A percentile compares a stretch with the other conserved stretches of the same genome.
Evolutionary conservation across 2,888 invertebrate species (phyloP).

Genomic region (Erebia aethiops): DNA sequence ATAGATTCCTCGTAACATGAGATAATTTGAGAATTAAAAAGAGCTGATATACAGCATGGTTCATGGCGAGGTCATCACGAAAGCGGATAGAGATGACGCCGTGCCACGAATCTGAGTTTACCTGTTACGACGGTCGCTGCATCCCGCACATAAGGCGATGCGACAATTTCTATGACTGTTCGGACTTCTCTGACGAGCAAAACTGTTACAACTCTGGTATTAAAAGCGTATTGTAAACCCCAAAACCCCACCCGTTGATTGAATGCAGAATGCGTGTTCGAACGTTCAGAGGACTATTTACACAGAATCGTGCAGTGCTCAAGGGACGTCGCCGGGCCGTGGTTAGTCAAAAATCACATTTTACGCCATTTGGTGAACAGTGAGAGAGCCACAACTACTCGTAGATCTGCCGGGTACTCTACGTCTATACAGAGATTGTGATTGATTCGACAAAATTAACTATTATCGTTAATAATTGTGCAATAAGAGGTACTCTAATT

Average conservation of each 20-base stretch:
- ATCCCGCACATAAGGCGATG: constrained; percentile 90
- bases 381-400: no score
- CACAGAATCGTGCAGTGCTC: background rate
- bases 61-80: constrained; percentile 62
- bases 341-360: background rate
- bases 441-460: no score
- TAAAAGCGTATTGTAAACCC: constrained; percentile 49
- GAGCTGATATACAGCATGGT: constrained; percentile 66
- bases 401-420: no score
- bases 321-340: background rate
- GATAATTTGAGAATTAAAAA: constrained; percentile 38
- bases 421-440: no score
- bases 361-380: no score
- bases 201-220: constrained; percentile 87
- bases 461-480: no score
- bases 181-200: constrained; percentile 95
- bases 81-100: constrained; percentile 56
- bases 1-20: background rate
- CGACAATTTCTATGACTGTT: constrained; percentile 95
- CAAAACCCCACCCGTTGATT: constrained; percentile 41
- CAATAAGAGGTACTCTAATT: no score
- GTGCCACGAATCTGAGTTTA: constrained; percentile 87
- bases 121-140: constrained; percentile 89
- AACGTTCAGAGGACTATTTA: constrained; percentile 29
- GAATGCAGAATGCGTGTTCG: constrained; percentile 58